These are phyloP conservation scores for Chelidonichthys spinosus DNA, from an alignment of 2,797 vertebrate genomes.

Conservation along the genomic window DNA sequence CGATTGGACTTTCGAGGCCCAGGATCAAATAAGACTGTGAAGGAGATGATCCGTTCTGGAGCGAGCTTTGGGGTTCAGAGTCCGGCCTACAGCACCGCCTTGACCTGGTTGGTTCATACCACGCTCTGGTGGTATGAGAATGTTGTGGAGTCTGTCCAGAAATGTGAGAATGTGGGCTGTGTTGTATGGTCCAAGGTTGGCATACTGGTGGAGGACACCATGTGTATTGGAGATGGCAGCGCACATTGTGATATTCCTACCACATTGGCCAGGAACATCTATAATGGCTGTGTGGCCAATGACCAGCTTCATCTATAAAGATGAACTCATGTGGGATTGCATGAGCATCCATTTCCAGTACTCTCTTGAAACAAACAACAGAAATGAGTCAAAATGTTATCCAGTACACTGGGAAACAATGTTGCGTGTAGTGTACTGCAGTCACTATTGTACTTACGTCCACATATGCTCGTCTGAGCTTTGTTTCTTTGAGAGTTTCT, in stretches of 20 bases:
- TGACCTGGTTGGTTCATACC: too few relatives aligned
- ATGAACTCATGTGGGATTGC: not conserved
- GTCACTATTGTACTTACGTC: not conserved
- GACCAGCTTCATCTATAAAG: not conserved
- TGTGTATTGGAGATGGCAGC: not conserved
- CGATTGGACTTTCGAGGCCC: too few relatives aligned
- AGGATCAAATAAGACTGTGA: too few relatives aligned
- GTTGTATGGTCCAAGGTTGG: not conserved
- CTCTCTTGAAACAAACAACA: not conserved
- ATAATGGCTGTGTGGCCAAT: not conserved
- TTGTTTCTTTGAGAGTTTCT: conserved; percentile 2
- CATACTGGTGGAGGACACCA: not conserved
- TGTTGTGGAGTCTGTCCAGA: not conserved
- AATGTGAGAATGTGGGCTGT: not conserved
- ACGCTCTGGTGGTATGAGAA: not conserved
- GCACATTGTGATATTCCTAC: not conserved
- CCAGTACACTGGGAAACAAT: not conserved
- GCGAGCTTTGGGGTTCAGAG: too few relatives aligned
- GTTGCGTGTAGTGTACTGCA: not conserved
- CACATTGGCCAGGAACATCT: conserved; percentile 1
- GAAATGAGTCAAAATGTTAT: not conserved
- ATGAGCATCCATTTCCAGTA: not conserved
- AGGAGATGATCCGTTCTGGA: too few relatives aligned
- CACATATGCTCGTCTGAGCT: not conserved
- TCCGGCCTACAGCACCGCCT: too few relatives aligned